A percentile compares a stretch with the other conserved stretches of the same genome.
Evolutionary conservation across 1,140 invertebrate genomes (phyloP).

Genomic region (Mycetomoellerius zeteki): DNA sequence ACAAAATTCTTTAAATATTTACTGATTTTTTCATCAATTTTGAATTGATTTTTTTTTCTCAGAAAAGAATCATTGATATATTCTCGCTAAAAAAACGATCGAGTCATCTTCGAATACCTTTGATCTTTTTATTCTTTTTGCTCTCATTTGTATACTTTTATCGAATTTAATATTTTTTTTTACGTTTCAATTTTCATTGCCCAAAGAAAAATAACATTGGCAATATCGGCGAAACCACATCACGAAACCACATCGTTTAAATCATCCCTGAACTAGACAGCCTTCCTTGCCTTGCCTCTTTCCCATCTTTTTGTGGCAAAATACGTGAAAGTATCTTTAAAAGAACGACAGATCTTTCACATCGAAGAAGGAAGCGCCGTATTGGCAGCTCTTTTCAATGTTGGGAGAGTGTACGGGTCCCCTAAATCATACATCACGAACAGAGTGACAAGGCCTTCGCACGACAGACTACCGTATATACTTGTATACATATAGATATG

Average conservation of each 20-base stretch:
- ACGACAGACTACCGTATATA: constrained; percentile 12
- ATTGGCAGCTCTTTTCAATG: neutral
- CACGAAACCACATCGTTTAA: neutral
- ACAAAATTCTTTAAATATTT: neutral
- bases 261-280: neutral
- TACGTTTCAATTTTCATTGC: constrained; percentile 3
- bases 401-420: neutral
- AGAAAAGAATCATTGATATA: neutral
- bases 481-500: constrained; percentile 7
- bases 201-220: neutral
- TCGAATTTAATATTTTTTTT: neutral
- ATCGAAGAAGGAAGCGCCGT: neutral
- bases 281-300: neutral
- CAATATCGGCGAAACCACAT: neutral
- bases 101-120: neutral
- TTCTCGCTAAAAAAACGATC: neutral
- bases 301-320: constrained; percentile 22
- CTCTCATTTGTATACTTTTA: neutral
- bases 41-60: neutral
- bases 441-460: constrained; percentile 27
- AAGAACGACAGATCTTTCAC: neutral
- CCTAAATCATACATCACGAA: constrained; percentile 19
- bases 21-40: neutral
- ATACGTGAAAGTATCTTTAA: constrained; percentile 12
- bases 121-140: neutral